These are phyloP conservation scores for Eulemur rufifrons DNA, from an alignment of 2,113 vertebrate species.

Conservation along the genomic window DNA sequence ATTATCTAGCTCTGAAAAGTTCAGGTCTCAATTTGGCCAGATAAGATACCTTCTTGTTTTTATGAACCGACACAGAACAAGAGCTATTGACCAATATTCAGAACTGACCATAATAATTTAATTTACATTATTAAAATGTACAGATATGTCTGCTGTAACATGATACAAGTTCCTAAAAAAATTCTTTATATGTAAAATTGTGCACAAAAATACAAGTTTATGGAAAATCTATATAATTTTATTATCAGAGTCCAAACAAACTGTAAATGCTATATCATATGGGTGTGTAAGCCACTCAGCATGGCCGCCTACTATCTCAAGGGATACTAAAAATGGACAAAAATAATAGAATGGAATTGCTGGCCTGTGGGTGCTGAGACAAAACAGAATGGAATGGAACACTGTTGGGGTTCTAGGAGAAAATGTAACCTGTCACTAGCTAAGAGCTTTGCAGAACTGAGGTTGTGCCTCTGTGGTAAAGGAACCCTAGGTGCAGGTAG, in stretches of 20 bases:
- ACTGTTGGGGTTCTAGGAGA: not conserved
- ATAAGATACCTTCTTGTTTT: conserved; percentile 6
- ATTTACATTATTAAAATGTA: not conserved
- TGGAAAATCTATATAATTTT: not conserved
- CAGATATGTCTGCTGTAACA: not conserved
- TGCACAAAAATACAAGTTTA: not conserved
- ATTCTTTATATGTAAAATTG: not conserved
- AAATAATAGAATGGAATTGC: not conserved
- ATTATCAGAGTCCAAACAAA: not conserved
- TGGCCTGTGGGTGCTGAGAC: not conserved
- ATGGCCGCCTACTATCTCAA: not conserved
- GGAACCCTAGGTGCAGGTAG: not conserved
- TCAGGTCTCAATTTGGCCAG: conserved; percentile 3
- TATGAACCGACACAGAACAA: not conserved
- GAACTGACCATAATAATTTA: not conserved
- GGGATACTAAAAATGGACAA: not conserved
- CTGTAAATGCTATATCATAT: not conserved
- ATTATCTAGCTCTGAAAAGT: not conserved
- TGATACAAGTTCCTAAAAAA: not conserved
- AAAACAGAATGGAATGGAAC: not conserved
- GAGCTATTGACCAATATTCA: not conserved
- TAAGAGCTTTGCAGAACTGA: not conserved
- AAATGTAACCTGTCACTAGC: not conserved
- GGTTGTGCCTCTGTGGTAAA: not conserved
- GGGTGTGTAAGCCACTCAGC: not conserved